These are phyloP conservation scores for Pachycephala philippinensis DNA, from an alignment of 2,113 vertebrate genomes.

Conservation along the genomic window DNA sequence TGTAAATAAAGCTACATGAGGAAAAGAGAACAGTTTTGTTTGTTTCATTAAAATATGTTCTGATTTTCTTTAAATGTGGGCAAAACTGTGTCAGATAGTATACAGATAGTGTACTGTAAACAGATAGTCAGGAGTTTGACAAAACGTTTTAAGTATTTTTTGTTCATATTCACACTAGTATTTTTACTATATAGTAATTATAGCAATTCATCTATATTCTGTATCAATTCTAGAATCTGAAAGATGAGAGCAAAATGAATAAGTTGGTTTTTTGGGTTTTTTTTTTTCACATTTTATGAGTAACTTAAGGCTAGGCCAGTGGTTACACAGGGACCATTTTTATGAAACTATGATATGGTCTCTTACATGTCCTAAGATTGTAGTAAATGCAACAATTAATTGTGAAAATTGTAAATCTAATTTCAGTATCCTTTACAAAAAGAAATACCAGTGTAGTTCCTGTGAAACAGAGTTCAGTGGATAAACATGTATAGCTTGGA, in stretches of 20 bases:
- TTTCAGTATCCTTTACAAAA: neutral
- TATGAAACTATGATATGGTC: neutral
- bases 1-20: slow-evolving; percentile 76
- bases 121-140: neutral
- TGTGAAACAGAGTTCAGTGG: neutral
- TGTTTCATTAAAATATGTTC: neutral
- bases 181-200: neutral
- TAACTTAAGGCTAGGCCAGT: neutral
- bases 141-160: neutral
- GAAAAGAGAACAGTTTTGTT: neutral
- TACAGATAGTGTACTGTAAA: neutral
- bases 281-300: neutral
- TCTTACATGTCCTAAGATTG: neutral
- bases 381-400: neutral
- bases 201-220: neutral
- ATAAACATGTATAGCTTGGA: neutral
- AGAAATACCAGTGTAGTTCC: neutral
- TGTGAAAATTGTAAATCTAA: neutral
- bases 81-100: neutral
- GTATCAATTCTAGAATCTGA: neutral
- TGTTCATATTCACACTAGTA: neutral
- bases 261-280: fast-evolving
- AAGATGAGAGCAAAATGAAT: neutral
- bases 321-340: neutral
- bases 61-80: neutral